Conservation (phyloP, 2,113 vertebrate species). For the Lycaon pictus region DNA sequence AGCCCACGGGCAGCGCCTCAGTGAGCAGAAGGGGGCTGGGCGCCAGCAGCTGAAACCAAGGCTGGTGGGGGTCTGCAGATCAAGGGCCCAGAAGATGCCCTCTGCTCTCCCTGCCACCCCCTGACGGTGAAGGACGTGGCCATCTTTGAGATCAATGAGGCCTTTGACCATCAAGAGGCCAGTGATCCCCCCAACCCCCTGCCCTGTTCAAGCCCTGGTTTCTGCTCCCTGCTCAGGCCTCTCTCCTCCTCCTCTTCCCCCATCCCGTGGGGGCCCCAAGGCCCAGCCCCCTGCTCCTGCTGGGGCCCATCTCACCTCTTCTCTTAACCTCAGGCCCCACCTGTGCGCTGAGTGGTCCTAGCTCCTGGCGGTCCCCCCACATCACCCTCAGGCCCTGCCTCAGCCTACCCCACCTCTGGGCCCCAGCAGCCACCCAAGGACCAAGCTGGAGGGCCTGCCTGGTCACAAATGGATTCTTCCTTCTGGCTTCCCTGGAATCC, state of each 20-base stretch:
- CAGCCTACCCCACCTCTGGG: background rate
- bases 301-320: background rate
- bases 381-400: no score
- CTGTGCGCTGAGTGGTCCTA: background rate
- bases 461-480: background rate
- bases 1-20: background rate
- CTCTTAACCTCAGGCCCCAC: background rate
- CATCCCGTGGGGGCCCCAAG: background rate
- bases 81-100: no score
- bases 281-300: background rate
- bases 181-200: background rate
- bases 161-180: no score
- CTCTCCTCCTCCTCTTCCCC: fast-evolving
- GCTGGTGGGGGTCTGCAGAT: fast-evolving
- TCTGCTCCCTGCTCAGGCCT: background rate
- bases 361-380: background rate
- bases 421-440: background rate
- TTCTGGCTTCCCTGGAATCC: background rate
- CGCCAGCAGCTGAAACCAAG: background rate
- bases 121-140: no score
- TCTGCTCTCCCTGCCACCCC: background rate
- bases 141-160: no score
- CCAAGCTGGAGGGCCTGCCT: background rate
- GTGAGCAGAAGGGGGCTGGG: fast-evolving
- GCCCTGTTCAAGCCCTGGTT: background rate